Conservation (phyloP, 2,113 vertebrate species). For the Rissa tridactyla region DNA sequence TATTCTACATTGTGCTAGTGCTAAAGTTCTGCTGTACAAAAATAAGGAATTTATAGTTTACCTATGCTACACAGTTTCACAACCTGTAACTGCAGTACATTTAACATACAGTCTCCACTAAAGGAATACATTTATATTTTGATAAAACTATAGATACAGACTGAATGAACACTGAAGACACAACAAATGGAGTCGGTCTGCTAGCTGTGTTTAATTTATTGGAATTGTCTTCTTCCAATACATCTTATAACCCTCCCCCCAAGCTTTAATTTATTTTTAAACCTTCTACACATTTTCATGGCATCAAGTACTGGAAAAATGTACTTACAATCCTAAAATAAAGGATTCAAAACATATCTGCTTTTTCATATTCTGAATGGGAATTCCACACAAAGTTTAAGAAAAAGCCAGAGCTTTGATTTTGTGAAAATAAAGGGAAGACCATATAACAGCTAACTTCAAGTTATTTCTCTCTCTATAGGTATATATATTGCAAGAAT, state of each 20-base stretch:
- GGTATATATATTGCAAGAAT: background rate
- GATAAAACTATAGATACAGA: constrained; percentile 72
- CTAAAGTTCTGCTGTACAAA: constrained; percentile 84
- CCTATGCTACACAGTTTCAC: constrained; percentile 80
- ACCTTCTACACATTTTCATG: constrained; percentile 33
- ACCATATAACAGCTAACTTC: background rate
- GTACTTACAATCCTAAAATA: constrained; percentile 31
- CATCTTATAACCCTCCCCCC: constrained; percentile 52
- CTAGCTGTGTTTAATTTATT: constrained; percentile 64
- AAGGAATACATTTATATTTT: constrained; percentile 76
- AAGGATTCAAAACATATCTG: background rate
- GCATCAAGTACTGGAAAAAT: background rate
- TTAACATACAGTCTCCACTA: constrained; percentile 80
- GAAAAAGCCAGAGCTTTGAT: constrained; percentile 8
- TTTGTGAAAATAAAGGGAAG: background rate
- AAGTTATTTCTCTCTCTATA: background rate
- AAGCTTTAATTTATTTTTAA: constrained; percentile 24
- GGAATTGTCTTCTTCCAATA: constrained; percentile 43
- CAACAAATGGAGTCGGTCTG: constrained; percentile 70
- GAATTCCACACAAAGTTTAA: constrained; percentile 30
- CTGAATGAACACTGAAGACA: constrained; percentile 77
- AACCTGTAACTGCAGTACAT: constrained; percentile 79
- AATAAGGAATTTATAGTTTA: constrained; percentile 82
- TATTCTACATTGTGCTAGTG: constrained; percentile 84
- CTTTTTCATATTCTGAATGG: background rate